A percentile compares a stretch with the other conserved stretches of the same genome.
Conservation (phyloP, 2,888 invertebrate species). For the Trypoxylon attenuatum region DNA sequence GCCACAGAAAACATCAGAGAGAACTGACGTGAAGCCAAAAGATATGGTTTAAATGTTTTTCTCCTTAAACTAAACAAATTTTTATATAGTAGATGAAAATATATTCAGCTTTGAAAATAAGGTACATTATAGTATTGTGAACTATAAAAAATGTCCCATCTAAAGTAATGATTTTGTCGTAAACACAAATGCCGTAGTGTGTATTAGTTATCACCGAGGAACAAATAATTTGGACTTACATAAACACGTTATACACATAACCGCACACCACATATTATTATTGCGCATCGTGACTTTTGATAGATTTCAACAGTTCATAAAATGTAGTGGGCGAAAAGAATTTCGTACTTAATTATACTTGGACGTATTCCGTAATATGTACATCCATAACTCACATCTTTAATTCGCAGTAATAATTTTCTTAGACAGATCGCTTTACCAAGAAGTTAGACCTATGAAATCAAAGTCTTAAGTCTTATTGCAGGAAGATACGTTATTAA, state of each 20-base stretch:
- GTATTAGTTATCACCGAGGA: too few species aligned
- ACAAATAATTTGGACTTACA: too few species aligned
- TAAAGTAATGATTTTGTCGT: constrained; percentile 11
- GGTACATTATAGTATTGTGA: neutral
- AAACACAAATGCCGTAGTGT: too few species aligned
- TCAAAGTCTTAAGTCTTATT: neutral
- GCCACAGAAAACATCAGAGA: constrained; percentile 82
- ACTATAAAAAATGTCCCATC: neutral
- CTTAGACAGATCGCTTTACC: too few species aligned
- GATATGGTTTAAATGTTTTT: constrained; percentile 74
- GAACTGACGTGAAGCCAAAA: constrained; percentile 85
- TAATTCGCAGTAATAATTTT: too few species aligned
- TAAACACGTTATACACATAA: too few species aligned
- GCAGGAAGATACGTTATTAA: constrained; percentile 27
- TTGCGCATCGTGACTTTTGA: too few species aligned
- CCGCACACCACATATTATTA: too few species aligned
- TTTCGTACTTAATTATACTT: constrained; percentile 2
- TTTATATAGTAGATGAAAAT: constrained; percentile 3
- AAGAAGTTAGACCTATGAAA: too few species aligned
- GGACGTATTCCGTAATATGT: constrained; percentile 8
- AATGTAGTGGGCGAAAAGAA: constrained; percentile 26
- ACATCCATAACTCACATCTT: too few species aligned
- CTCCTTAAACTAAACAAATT: neutral
- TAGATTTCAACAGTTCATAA: constrained; percentile 25
- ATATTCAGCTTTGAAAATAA: constrained; percentile 3